Evolutionary conservation across 1,140 invertebrate species (phyloP).

Genomic region (Lordiphosa clarofinis): DNA sequence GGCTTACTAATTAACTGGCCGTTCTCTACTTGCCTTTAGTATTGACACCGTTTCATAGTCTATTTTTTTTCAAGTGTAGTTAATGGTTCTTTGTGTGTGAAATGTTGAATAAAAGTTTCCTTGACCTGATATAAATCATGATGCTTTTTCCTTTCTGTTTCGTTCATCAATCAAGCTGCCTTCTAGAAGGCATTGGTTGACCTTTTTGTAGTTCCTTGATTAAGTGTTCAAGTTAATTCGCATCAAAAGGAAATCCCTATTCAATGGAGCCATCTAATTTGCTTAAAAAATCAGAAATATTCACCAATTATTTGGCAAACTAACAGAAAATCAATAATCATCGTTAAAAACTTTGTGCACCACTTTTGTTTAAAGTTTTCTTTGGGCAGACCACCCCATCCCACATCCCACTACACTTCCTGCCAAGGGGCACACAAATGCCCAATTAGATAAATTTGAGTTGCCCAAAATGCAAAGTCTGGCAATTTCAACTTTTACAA

Average conservation of each 20-base stretch:
- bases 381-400: not conserved
- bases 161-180: conserved; percentile 36
- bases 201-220: conserved; percentile 10
- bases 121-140: conserved; percentile 57
- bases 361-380: conserved; percentile 24
- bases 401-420: no score
- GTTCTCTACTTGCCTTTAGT: no score
- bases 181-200: conserved; percentile 20
- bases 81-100: conserved; percentile 1
- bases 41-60: no score
- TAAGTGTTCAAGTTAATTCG: no score
- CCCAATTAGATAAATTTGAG: conserved; percentile 50
- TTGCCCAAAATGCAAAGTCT: conserved; percentile 16
- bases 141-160: conserved; percentile 31
- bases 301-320: no score
- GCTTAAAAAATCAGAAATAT: no score
- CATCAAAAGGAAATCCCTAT: no score
- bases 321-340: conserved; percentile 44
- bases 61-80: no score
- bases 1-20: no score
- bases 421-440: conserved; percentile 11
- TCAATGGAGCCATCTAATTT: no score
- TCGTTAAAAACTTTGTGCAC: conserved; percentile 50
- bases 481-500: conserved; percentile 1
- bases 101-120: conserved; percentile 16